Evolutionary conservation across 2,888 invertebrate species (phyloP).

Genomic region (Monopis laevigella): DNA sequence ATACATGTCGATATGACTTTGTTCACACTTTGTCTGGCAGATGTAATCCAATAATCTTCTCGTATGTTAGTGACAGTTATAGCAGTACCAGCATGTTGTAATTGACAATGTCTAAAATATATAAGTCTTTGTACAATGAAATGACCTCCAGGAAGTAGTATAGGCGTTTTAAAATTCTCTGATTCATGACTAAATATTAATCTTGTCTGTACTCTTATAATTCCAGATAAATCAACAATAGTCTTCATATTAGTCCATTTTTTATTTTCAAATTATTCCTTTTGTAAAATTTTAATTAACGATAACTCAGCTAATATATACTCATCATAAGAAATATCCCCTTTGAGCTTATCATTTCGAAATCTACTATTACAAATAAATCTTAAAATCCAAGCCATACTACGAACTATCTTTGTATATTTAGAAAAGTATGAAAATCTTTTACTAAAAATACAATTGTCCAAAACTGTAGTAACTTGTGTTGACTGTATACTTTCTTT

Average conservation of each 20-base stretch:
- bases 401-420: too few relatives aligned
- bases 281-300: too few relatives aligned
- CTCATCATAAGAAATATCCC: too few relatives aligned
- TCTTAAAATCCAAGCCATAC: too few relatives aligned
- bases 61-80: conserved; percentile 7
- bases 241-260: background rate
- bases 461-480: too few relatives aligned
- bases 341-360: too few relatives aligned
- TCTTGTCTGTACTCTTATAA: conserved; percentile 2
- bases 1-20: background rate
- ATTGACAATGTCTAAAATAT: background rate
- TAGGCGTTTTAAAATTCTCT: background rate
- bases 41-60: conserved; percentile 13
- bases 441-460: too few relatives aligned
- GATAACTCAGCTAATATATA: too few relatives aligned
- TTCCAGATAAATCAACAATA: background rate
- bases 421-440: too few relatives aligned
- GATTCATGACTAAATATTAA: background rate
- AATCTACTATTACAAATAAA: too few relatives aligned
- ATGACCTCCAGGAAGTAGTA: conserved; percentile 6
- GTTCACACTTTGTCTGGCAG: background rate
- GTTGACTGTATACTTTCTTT: too few relatives aligned
- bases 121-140: conserved; percentile 10
- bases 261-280: too few relatives aligned
- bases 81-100: conserved; percentile 13